Evolutionary conservation across 1,140 invertebrate genomes (phyloP).

Genomic region (Antheraea mylitta): DNA sequence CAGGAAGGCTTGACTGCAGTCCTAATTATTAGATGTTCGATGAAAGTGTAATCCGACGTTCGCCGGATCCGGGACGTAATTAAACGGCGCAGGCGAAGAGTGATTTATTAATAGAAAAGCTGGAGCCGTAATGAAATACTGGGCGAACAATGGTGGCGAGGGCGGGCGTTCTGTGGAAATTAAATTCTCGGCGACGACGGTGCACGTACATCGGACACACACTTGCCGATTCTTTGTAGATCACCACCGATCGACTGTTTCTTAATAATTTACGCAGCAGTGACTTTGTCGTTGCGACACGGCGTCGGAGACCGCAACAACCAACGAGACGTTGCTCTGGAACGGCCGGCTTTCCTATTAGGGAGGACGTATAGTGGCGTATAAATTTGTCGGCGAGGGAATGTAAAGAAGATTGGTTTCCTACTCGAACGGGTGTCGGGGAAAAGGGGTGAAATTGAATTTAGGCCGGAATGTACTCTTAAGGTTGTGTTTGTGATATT

Average conservation of each 20-base stretch:
- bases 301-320: conserved; percentile 19
- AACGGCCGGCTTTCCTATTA: conserved; percentile 6
- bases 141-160: conserved; percentile 72
- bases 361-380: no score
- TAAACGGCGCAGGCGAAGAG: conserved; percentile 76
- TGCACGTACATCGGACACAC: conserved; percentile 47
- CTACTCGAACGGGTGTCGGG: conserved; percentile 47
- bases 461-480: conserved; percentile 61
- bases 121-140: conserved; percentile 78
- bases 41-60: conserved; percentile 77
- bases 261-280: conserved; percentile 58
- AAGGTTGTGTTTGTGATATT: conserved; percentile 54
- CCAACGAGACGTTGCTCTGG: background rate
- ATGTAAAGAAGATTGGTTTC: conserved; percentile 75
- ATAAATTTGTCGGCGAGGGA: no score
- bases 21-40: conserved; percentile 74
- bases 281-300: conserved; percentile 27
- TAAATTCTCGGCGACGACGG: conserved; percentile 66
- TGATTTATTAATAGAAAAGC: conserved; percentile 80
- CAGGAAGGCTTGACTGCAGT: conserved; percentile 51
- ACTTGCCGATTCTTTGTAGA: conserved; percentile 60
- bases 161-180: conserved; percentile 69
- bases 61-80: conserved; percentile 74
- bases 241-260: conserved; percentile 29
- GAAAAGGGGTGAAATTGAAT: conserved; percentile 69